Evolutionary conservation across 2,113 vertebrate genomes (phyloP), one percentile per base, ranked within the genome.

Genomic region (Chionis minor): DNA sequence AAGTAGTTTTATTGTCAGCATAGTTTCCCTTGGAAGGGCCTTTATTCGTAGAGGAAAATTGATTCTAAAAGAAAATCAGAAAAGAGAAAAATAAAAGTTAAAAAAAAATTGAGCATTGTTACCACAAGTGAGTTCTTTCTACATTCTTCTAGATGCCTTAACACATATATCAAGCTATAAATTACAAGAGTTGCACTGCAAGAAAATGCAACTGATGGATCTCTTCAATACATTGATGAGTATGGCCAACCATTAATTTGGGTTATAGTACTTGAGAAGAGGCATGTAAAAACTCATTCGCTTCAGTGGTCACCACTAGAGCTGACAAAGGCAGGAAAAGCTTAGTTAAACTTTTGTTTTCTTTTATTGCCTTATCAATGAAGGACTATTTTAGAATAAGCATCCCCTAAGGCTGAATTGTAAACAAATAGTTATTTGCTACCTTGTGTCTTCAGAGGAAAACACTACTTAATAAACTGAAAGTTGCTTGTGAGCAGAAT

Each of bases 11-110:
- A 98, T 45, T 74, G 89, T 95, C 42, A 98, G 93, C 93, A 97
- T 97, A 4, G 97, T 96, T 95, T 98, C 98, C 66, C 85, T 96
- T 0, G 98, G 97, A 75, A 98, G 97, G 88, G 96, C 94, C 22
- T 95, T 96, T 90, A 97, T 91, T 84, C 87, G 93, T 65, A 98
- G 80, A 73, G 97, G 98, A 95, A 98, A 97, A 74, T 58, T 94
- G 52, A 98, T 96, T 88, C 98, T 98, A 88, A 86, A 89, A 94
- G 66, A 89, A 86, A 96, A 97, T 61, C 7, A 86, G 10, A 69
- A n/a, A 88, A 93, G 47, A 62, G 32, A 79, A 51, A 62, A 73
- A 81, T 2, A 33, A 70, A 86, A 28, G 15, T 18, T 44, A 28
- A 32, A 59, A 78, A 78, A 42, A 79, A 10, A 20, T 2, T 28